phyloP scores from a whole-genome alignment of 2,888 invertebrate genomes.

The Agrotis ipsilon region DNA sequence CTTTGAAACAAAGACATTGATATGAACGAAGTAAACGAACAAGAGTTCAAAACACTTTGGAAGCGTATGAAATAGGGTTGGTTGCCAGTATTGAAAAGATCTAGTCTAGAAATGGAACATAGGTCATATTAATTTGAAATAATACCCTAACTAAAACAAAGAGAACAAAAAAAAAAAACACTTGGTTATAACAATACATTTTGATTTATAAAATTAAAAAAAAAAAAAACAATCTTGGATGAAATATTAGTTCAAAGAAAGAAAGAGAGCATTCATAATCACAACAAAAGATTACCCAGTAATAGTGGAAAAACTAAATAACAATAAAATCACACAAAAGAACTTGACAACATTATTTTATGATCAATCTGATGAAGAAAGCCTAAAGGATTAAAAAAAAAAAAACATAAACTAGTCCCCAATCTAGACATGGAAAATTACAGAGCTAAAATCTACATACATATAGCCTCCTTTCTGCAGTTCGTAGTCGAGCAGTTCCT shows the following conservation, averaged over 20 bases:
- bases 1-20: conserved; percentile 4
- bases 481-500: not conserved
- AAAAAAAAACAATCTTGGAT: too few species aligned
- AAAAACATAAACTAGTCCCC: not conserved
- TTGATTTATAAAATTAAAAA: too few species aligned
- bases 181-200: too few species aligned
- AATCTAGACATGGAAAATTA: not conserved
- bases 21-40: too few species aligned
- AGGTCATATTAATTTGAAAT: too few species aligned
- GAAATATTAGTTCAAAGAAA: not conserved
- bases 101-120: too few species aligned
- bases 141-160: too few species aligned
- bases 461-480: not conserved
- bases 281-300: not conserved
- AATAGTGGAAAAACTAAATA: not conserved
- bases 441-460: not conserved
- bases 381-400: not conserved
- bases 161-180: too few species aligned
- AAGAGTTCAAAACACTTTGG: conserved; percentile 5
- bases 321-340: not conserved
- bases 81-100: too few species aligned
- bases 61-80: not conserved
- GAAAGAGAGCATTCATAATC: not conserved
- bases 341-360: not conserved
- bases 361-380: not conserved